Percentiles rank a stretch among this genome's conserved stretches.
Conservation (phyloP, 1,140 invertebrate genomes). For the Calephelis nemesis region DNA sequence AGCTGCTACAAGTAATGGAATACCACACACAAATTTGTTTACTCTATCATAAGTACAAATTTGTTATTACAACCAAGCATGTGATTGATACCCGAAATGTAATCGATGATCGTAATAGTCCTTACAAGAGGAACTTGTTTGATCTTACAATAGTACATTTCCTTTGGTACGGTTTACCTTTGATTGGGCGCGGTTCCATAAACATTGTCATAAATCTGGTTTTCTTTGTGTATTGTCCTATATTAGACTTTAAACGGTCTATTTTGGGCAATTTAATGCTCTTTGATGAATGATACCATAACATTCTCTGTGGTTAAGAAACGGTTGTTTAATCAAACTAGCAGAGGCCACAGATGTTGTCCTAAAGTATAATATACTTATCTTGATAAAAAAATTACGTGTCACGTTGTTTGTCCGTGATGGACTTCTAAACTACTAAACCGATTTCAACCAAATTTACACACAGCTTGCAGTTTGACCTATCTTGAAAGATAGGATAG, state of each 20-base stretch:
- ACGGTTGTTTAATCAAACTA: no score
- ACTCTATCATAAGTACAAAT: conserved; percentile 4
- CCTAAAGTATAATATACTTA: no score
- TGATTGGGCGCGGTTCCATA: conserved; percentile 1
- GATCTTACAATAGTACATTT: conserved; percentile 6
- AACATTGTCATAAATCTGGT: conserved; percentile 15
- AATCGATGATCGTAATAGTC: conserved; percentile 10
- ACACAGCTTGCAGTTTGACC: no score
- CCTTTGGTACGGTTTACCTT: conserved; percentile 8
- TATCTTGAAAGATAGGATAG: no score
- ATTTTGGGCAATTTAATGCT: conserved; percentile 6
- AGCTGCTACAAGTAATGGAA: no score
- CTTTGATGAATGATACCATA: not conserved
- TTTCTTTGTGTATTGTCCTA: conserved; percentile 14
- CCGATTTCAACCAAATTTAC: no score
- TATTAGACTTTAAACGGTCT: conserved; percentile 9
- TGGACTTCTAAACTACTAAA: no score
- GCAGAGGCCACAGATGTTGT: no score
- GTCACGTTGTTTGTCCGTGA: no score
- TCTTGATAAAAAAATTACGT: no score
- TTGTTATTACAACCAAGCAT: conserved; percentile 6
- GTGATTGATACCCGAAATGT: conserved; percentile 9
- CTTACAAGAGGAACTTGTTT: conserved; percentile 15
- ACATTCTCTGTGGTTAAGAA: no score
- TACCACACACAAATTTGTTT: conserved; percentile 8